A percentile compares a stretch with the other conserved stretches of the same genome.
Conservation (phyloP, 2,113 vertebrate species). For the Bubalus kerabau region DNA sequence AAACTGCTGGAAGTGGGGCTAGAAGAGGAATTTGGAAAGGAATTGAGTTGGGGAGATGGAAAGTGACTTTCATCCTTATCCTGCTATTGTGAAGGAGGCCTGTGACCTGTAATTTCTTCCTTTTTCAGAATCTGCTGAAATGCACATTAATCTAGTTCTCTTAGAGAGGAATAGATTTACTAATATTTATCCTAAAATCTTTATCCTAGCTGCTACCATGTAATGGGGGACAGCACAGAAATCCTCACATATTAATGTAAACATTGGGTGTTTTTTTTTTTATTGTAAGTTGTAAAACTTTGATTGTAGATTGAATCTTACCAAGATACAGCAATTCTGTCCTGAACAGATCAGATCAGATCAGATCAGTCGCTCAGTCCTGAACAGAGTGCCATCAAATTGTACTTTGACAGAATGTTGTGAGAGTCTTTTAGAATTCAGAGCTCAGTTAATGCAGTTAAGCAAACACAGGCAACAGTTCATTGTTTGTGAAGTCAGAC, state of each 20-base stretch:
- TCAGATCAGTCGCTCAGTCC: background rate
- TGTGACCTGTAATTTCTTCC: background rate
- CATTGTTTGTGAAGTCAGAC: background rate
- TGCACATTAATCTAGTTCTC: background rate
- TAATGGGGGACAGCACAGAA: background rate
- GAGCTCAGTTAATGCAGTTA: background rate
- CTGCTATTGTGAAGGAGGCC: background rate
- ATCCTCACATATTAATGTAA: background rate
- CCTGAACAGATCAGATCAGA: background rate
- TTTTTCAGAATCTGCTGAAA: background rate
- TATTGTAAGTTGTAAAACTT: background rate
- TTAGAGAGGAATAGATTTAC: background rate
- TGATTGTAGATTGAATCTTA: background rate
- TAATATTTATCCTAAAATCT: constrained; percentile 27
- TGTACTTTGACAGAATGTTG: background rate
- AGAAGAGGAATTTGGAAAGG: background rate
- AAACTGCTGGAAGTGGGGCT: background rate
- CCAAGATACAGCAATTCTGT: background rate
- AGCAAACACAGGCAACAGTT: background rate
- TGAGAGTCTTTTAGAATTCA: background rate
- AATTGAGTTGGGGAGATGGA: background rate
- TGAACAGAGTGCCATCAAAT: background rate
- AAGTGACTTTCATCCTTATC: background rate
- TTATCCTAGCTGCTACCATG: background rate
- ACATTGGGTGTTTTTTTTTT: background rate